phyloP scores from a whole-genome alignment of 2,888 invertebrate genomes.

The Agrochola circellaris region DNA sequence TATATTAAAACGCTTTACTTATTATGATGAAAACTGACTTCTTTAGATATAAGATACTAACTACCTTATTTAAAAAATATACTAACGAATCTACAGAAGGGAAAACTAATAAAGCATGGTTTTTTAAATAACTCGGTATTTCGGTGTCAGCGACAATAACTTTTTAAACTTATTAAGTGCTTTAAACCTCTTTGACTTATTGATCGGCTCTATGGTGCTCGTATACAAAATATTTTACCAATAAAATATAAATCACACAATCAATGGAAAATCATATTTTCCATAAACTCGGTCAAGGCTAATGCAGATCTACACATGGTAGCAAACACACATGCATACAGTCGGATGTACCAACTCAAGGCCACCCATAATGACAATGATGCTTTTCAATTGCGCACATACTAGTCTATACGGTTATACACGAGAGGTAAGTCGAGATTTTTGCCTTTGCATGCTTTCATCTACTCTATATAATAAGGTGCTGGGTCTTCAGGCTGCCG shows the following conservation, averaged over 20 bases:
- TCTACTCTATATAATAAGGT: constrained; percentile 78
- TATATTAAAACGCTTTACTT: background rate
- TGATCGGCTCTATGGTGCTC: constrained; percentile 19
- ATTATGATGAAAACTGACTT: constrained; percentile 1
- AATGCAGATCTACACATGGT: constrained; percentile 69
- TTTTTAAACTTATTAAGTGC: constrained; percentile 36
- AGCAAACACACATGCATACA: constrained; percentile 69
- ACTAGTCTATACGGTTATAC: constrained; percentile 79
- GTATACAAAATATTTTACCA: constrained; percentile 13
- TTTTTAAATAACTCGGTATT: constrained; percentile 48
- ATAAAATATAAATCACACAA: constrained; percentile 28
- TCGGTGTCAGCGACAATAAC: constrained; percentile 49
- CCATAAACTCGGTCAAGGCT: constrained; percentile 75
- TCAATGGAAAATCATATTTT: constrained; percentile 54
- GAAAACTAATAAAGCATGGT: constrained; percentile 62
- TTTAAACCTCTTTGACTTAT: constrained; percentile 31
- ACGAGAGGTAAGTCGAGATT: constrained; percentile 85
- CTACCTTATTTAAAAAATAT: background rate
- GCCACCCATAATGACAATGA: constrained; percentile 80
- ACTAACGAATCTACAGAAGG: constrained; percentile 15
- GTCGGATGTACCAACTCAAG: constrained; percentile 79
- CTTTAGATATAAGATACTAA: constrained; percentile 33
- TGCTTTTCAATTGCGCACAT: constrained; percentile 79
- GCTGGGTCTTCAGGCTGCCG: constrained; percentile 81
- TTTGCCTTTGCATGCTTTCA: constrained; percentile 78